Base-by-base conservation (phyloP, 1,140 invertebrate genomes). In the Zaprionus camerounensis region DNA sequence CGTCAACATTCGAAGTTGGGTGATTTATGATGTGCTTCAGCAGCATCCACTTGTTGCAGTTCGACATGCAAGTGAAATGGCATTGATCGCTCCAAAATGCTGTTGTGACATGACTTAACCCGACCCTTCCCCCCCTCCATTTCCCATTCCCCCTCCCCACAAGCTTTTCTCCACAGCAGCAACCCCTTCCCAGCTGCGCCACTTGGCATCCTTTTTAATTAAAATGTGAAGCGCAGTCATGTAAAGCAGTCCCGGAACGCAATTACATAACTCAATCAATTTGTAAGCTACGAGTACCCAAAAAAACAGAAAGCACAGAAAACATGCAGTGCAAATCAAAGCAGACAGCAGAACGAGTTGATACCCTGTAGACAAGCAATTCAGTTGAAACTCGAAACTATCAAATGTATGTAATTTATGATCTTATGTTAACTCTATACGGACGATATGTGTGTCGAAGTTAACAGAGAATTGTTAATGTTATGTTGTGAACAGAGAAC, bases 191-290 rank as follows among this genome's bases (percentile, higher is more conserved):
- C 24, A n/a, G 12, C 13, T 46, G 38, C 51, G 7, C 20, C 59
- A 46, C 38, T 63, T 74, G 36, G 38, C 34, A 77, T 68, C 59
- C 55, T 82, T 82, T 81, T 86, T 87, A 88, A 87, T 88, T 87
- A 87, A 87, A 84, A 81, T 81, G 85, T 87, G 87, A 88, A 84
- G 84, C 81, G 66, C 75, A 78, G 78, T 76, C 83, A 88, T 84
- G 83, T 87, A 87, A 87, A 78, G 76, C 63, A 73, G 59, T 36
- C 61, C 55, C 53, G 34, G 24, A 70, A 46, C 7, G 81, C 85
- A 90, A 90, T 90, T 90, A 90, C 85, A 90, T 90, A 90, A 90
- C 85, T 90, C 85, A 90, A 90, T 90, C 86, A 90, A 91, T 90
- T 90, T 90, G 85, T 90, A 90, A 90, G 76, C 53, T 57, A n/a